A percentile compares a stretch with the other conserved stretches of the same genome.
Evolutionary conservation across 2,113 vertebrate genomes (phyloP).

Genomic region (Abramis brama): DNA sequence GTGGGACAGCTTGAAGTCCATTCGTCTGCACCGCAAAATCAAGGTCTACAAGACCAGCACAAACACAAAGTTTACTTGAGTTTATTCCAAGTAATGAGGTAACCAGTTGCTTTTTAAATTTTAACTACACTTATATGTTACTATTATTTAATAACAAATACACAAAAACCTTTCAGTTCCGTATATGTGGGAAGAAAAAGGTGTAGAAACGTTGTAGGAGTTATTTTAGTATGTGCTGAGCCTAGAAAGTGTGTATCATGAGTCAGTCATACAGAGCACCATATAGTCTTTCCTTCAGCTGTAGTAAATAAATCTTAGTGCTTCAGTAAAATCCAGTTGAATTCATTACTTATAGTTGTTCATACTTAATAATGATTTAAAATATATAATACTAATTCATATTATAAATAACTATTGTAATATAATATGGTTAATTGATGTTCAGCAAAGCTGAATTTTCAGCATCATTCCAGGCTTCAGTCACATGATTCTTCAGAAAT

Average conservation of each 20-base stretch:
- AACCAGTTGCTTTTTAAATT: neutral
- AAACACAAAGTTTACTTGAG: too few relatives aligned
- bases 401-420: neutral
- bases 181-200: too few relatives aligned
- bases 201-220: too few relatives aligned
- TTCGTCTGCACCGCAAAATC: conserved; percentile 29
- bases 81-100: neutral
- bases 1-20: conserved; percentile 56
- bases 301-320: too few relatives aligned
- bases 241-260: too few relatives aligned
- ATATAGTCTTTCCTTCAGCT: too few relatives aligned
- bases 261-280: too few relatives aligned
- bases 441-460: neutral
- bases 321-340: too few relatives aligned
- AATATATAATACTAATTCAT: neutral
- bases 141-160: too few relatives aligned
- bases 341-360: neutral
- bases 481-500: neutral
- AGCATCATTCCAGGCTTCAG: neutral
- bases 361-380: neutral
- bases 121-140: too few relatives aligned
- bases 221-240: too few relatives aligned
- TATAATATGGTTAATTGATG: neutral
- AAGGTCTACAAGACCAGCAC: neutral
- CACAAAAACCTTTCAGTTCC: too few relatives aligned